Conservation (phyloP, 2,797 vertebrate genomes). For the Clarias platycephalus region DNA sequence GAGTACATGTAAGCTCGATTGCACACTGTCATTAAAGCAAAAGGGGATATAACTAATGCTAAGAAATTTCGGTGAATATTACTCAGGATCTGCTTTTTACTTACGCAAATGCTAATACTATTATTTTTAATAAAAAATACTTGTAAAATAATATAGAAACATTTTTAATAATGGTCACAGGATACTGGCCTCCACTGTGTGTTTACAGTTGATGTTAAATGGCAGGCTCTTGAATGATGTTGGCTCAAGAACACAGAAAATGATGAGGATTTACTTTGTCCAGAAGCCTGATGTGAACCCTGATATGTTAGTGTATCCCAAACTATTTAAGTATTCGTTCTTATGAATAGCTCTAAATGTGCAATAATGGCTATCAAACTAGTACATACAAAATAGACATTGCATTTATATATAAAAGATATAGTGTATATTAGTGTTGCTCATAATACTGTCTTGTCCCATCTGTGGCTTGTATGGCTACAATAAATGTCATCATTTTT, state of each 20-base stretch:
- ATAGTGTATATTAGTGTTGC: not conserved
- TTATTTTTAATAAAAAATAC: not conserved
- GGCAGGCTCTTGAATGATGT: not conserved
- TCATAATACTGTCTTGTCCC: not conserved
- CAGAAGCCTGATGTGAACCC: not conserved
- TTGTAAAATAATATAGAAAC: not conserved
- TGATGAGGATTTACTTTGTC: not conserved
- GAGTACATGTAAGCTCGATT: not conserved
- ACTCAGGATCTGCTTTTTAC: not conserved
- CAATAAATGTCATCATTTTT: not conserved
- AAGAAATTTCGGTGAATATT: not conserved
- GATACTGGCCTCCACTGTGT: not conserved
- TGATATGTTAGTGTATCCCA: not conserved
- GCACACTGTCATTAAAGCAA: not conserved
- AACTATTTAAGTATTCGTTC: not conserved
- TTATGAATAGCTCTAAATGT: not conserved
- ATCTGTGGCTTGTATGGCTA: not conserved
- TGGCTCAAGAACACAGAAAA: not conserved
- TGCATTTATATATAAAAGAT: not conserved
- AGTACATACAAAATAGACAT: not conserved
- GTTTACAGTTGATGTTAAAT: not conserved
- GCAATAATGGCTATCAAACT: not conserved
- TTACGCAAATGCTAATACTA: not conserved
- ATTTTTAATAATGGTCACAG: not conserved
- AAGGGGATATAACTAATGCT: not conserved